Evolutionary conservation across 2,797 vertebrate species (phyloP).

Genomic region (Heliangelus exortis): DNA sequence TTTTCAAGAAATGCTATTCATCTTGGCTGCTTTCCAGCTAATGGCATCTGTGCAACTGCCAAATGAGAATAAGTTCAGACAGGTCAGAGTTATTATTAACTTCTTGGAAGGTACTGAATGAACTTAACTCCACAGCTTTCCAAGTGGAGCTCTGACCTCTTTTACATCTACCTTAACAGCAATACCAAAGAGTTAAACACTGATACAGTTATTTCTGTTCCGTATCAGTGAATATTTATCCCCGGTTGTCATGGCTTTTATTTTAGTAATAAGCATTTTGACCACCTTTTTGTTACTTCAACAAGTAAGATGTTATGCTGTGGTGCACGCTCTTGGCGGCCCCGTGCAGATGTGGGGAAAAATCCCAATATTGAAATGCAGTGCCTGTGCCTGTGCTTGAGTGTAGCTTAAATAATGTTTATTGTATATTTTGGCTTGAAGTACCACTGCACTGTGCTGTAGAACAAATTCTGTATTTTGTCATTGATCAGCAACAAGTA

Average conservation of each 20-base stretch:
- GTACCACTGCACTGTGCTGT: not conserved
- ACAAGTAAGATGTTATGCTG: not conserved
- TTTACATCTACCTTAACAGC: not conserved
- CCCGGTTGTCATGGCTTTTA: not conserved
- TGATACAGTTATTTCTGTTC: not conserved
- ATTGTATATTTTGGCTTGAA: not conserved
- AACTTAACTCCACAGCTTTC: constrained; percentile 9
- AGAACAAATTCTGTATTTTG: not conserved
- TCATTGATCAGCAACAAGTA: constrained; percentile 8
- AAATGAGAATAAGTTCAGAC: not conserved
- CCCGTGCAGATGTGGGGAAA: no score
- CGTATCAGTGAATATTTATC: not conserved
- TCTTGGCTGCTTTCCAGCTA: not conserved
- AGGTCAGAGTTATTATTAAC: not conserved
- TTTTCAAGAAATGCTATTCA: not conserved
- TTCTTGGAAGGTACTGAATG: constrained; percentile 18
- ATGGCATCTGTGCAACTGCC: not conserved
- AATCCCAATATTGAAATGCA: not conserved
- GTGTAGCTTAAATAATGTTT: not conserved
- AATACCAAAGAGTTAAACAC: not conserved
- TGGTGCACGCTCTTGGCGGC: not conserved
- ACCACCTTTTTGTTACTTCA: not conserved
- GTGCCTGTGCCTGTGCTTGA: not conserved
- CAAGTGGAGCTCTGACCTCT: not conserved
- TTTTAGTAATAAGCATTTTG: not conserved